Conservation (phyloP, 1,140 invertebrate species). For the Rhopalosiphum padi region DNA sequence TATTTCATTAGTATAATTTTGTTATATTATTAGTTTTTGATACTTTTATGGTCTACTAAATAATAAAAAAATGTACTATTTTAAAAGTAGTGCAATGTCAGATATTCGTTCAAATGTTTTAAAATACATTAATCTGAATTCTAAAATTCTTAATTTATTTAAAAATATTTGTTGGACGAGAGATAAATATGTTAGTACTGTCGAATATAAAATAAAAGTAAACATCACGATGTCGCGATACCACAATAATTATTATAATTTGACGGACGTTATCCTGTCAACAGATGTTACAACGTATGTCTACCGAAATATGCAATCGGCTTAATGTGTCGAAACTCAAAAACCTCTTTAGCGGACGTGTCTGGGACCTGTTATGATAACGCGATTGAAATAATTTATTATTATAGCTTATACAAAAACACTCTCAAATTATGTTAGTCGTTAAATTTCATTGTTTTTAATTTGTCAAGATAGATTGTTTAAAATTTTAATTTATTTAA, state of each 20-base stretch:
- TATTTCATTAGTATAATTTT: neutral
- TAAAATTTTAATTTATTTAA: neutral
- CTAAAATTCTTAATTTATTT: neutral
- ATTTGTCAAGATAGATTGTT: neutral
- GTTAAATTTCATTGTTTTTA: slow-evolving; percentile 11
- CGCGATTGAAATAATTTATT: neutral
- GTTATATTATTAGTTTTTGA: neutral
- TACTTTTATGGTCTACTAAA: neutral
- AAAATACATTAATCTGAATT: neutral
- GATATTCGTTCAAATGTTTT: neutral
- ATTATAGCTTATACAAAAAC: neutral
- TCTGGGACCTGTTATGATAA: neutral
- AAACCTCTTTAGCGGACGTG: neutral
- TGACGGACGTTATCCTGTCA: slow-evolving; percentile 24
- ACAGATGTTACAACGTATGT: slow-evolving; percentile 20
- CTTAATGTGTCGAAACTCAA: slow-evolving; percentile 11
- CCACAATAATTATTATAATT: slow-evolving; percentile 18
- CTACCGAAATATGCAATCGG: neutral
- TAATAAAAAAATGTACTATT: neutral
- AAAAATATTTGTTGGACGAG: neutral
- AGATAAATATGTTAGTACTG: slow-evolving; percentile 9
- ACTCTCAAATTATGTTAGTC: neutral
- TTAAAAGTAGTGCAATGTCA: too few species aligned
- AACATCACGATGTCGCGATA: neutral
- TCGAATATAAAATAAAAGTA: slow-evolving; percentile 7